These are phyloP conservation scores for Chelonoidis abingdonii DNA, from an alignment of 2,113 vertebrate species.

Conservation along the genomic window DNA sequence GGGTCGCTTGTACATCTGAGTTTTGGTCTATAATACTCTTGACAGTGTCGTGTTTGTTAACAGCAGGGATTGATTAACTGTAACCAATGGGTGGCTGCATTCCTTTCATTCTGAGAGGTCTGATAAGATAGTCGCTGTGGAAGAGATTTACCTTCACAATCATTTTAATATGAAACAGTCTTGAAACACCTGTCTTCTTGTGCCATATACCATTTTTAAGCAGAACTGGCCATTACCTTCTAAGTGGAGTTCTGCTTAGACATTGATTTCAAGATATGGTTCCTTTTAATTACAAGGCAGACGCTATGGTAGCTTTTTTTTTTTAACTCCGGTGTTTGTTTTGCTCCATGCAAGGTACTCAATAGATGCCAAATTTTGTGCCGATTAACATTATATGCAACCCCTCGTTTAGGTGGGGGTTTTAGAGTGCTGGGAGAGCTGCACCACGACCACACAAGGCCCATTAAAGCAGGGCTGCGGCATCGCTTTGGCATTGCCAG, in stretches of 20 bases:
- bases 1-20: not conserved
- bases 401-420: no score
- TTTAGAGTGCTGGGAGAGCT: no score
- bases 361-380: not conserved
- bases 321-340: not conserved
- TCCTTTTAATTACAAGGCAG: not conserved
- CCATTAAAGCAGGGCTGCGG: no score
- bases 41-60: not conserved
- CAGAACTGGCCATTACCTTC: not conserved
- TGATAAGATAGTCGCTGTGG: not conserved
- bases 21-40: not conserved
- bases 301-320: not conserved
- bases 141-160: not conserved
- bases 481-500: no score
- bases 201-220: not conserved
- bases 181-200: not conserved
- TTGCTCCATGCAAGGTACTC: not conserved
- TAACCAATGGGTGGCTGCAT: not conserved
- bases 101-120: not conserved
- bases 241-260: not conserved
- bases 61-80: not conserved
- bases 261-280: not conserved
- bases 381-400: not conserved
- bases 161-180: not conserved
- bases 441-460: no score